Conservation (phyloP, 2,797 vertebrate genomes). For the Babyrousa celebensis region DNA sequence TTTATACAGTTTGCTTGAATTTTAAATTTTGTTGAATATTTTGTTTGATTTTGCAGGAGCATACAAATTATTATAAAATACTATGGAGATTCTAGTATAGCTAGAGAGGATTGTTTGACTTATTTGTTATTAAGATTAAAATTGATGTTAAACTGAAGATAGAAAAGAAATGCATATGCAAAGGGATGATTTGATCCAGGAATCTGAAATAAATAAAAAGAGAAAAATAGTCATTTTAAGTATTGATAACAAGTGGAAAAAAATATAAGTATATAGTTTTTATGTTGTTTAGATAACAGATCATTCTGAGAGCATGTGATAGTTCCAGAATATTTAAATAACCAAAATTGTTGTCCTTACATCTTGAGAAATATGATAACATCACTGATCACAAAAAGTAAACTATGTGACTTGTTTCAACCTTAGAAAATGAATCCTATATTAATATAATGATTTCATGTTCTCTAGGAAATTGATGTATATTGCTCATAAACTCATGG, state of each 20-base stretch:
- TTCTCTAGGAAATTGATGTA: conserved; percentile 79
- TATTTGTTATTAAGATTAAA: conserved; percentile 81
- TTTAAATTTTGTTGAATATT: conserved; percentile 48
- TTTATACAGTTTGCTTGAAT: conserved; percentile 33
- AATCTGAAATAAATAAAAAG: not conserved
- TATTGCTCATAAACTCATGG: conserved; percentile 76
- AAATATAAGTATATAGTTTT: not conserved
- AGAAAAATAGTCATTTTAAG: not conserved
- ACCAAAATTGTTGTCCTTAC: conserved; percentile 73
- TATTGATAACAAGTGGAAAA: not conserved
- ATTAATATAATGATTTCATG: conserved; percentile 73
- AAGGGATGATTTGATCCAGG: not conserved
- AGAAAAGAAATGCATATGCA: conserved; percentile 69
- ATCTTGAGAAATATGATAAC: conserved; percentile 40
- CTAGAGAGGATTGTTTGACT: conserved; percentile 69
- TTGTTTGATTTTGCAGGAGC: conserved; percentile 82
- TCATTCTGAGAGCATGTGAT: not conserved
- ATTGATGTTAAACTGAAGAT: conserved; percentile 84
- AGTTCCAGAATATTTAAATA: conserved; percentile 62
- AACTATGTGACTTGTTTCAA: conserved; percentile 72
- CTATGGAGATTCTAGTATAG: conserved; percentile 79
- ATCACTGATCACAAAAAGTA: conserved; percentile 45
- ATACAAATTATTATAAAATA: conserved; percentile 86
- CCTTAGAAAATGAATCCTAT: conserved; percentile 66
- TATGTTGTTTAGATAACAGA: not conserved